Conservation (phyloP, 2,888 invertebrate species). For the Scelioninae gen. 1 region DNA sequence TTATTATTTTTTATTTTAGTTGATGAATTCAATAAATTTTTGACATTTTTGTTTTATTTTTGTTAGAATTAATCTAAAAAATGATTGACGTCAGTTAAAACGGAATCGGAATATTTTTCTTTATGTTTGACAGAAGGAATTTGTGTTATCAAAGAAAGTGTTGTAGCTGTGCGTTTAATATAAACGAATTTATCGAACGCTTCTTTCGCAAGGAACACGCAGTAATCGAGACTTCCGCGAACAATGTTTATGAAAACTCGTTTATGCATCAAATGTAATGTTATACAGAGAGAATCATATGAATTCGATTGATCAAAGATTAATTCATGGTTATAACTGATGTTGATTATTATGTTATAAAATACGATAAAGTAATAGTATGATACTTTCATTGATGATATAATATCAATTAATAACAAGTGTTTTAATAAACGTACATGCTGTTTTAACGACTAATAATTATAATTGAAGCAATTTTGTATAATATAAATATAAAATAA, state of each 20-base stretch:
- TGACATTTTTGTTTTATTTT: no score
- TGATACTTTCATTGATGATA: no score
- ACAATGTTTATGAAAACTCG: conserved; percentile 63
- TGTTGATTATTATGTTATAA: no score
- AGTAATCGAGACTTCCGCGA: conserved; percentile 63
- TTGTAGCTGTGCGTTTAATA: conserved; percentile 49
- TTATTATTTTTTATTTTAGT: no score
- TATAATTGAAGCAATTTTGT: conserved; percentile 19
- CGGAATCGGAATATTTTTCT: conserved; percentile 19
- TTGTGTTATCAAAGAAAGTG: conserved; percentile 32
- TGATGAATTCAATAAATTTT: no score
- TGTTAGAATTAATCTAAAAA: neutral
- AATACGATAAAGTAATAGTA: no score
- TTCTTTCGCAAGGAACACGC: conserved; percentile 70
- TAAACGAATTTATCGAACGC: conserved; percentile 63
- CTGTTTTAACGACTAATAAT: conserved; percentile 4
- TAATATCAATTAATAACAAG: no score
- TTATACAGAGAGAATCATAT: conserved; percentile 32
- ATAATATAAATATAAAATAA: neutral
- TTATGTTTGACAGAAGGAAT: conserved; percentile 28
- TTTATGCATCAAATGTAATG: conserved; percentile 50
- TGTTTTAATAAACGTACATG: no score
- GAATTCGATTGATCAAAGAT: conserved; percentile 33
- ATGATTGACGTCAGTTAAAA: neutral
- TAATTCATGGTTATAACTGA: conserved; percentile 7